Conservation (phyloP, 2,113 vertebrate genomes). For the Rana temporaria region DNA sequence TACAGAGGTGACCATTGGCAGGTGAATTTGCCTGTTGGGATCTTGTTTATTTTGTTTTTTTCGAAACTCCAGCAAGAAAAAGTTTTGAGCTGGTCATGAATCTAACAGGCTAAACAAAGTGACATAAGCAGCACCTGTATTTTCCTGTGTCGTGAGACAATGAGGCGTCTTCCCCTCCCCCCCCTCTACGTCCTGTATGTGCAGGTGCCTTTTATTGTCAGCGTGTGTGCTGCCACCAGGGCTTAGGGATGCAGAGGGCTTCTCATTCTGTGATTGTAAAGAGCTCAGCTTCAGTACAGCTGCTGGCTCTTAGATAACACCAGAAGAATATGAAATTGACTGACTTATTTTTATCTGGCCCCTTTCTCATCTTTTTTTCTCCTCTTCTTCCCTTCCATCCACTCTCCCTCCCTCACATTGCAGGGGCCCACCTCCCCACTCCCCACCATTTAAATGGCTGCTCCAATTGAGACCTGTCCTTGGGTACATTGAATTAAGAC, state of each 20-base stretch:
- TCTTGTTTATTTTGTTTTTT: too few relatives aligned
- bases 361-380: constrained; percentile 36
- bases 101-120: not conserved
- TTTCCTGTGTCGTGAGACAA: not conserved
- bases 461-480: constrained; percentile 70
- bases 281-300: constrained; percentile 62
- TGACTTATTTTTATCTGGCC: constrained; percentile 57
- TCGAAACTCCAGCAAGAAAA: not conserved
- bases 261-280: constrained; percentile 55
- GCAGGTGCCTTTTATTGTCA: constrained; percentile 44
- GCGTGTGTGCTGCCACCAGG: constrained; percentile 55
- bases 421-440: constrained; percentile 59
- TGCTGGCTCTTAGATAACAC: constrained; percentile 65
- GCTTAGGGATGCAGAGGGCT: constrained; percentile 59
- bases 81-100: not conserved
- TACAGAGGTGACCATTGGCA: not conserved
- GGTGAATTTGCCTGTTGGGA: too few relatives aligned
- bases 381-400: constrained; percentile 38
- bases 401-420: constrained; percentile 54
- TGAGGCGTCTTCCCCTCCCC: constrained; percentile 3
- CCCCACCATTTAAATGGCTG: constrained; percentile 65
- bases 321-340: constrained; percentile 66
- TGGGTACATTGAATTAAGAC: constrained; percentile 71
- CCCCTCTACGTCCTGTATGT: constrained; percentile 28
- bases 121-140: not conserved